phyloP scores from a whole-genome alignment of 1,140 invertebrate genomes.

The Panagrolaimus sp. region DNA sequence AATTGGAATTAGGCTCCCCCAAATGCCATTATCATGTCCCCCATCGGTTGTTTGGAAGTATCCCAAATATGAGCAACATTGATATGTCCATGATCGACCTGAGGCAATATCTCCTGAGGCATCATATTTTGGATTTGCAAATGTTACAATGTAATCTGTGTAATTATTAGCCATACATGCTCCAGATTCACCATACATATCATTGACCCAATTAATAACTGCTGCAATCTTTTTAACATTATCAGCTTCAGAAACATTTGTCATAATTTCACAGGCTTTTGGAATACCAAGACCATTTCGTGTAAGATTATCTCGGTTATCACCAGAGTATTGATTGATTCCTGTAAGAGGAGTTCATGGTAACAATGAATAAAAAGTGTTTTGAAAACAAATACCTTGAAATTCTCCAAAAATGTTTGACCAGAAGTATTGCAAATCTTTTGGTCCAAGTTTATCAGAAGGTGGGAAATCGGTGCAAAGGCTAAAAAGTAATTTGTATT shows the following conservation, averaged over 20 bases:
- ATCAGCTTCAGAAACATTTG: not conserved
- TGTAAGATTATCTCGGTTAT: not conserved
- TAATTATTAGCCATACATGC: constrained; percentile 12
- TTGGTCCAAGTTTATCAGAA: not conserved
- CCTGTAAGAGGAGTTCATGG: not conserved
- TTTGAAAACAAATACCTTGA: not conserved
- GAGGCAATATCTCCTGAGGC: not conserved
- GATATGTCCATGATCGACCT: not conserved
- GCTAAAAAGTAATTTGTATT: not conserved
- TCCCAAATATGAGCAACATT: constrained; percentile 14
- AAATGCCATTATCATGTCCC: not conserved
- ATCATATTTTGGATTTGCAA: not conserved
- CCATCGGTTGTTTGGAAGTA: constrained; percentile 16
- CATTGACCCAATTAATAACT: constrained; percentile 7
- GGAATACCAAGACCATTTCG: not conserved
- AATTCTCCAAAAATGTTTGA: constrained; percentile 12
- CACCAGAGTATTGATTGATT: constrained; percentile 14
- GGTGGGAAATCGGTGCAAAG: not conserved
- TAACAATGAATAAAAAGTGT: no score
- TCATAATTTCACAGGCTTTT: not conserved
- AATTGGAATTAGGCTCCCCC: not conserved
- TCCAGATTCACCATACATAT: not conserved
- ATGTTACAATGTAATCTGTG: constrained; percentile 14
- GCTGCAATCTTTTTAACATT: not conserved
- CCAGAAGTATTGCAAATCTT: constrained; percentile 1